Percentiles rank a stretch among this genome's conserved stretches.
These are phyloP conservation scores for Calonectris borealis DNA, from an alignment of 2,113 vertebrate species.

Conservation along the genomic window DNA sequence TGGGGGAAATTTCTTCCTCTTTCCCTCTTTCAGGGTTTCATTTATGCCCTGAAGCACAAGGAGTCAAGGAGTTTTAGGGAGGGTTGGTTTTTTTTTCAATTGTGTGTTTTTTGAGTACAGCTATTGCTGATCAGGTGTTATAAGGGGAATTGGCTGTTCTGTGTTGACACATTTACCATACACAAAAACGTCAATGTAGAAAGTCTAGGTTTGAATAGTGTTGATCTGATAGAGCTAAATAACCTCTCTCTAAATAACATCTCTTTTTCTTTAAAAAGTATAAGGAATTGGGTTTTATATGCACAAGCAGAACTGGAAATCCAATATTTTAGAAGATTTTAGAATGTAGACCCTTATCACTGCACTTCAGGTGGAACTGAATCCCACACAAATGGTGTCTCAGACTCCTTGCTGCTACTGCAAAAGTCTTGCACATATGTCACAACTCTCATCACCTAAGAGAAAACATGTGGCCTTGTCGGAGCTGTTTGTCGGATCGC, in stretches of 20 bases:
- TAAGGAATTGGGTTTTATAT: not conserved
- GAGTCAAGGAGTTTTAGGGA: not conserved
- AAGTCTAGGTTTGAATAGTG: not conserved
- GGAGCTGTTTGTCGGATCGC: not conserved
- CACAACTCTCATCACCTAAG: not conserved
- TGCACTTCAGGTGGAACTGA: not conserved
- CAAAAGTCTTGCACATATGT: not conserved
- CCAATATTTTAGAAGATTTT: not conserved
- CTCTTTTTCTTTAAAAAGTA: not conserved
- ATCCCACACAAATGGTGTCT: not conserved
- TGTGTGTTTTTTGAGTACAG: not conserved
- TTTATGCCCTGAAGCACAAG: slow-evolving; percentile 4
- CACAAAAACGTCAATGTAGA: not conserved
- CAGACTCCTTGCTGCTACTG: not conserved
- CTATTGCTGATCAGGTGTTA: not conserved
- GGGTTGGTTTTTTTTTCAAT: not conserved
- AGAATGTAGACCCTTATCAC: not conserved
- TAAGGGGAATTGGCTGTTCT: not conserved
- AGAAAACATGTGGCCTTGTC: not conserved
- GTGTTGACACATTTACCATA: not conserved
- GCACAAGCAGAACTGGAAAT: not conserved
- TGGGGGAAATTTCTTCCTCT: not conserved
- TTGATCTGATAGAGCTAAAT: not conserved
- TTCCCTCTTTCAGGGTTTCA: not conserved
- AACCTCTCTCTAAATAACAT: not conserved